Evolutionary conservation across 1,140 invertebrate genomes (phyloP), one percentile per base, ranked within the genome.

Genomic region (Bicyclus anynana): DNA sequence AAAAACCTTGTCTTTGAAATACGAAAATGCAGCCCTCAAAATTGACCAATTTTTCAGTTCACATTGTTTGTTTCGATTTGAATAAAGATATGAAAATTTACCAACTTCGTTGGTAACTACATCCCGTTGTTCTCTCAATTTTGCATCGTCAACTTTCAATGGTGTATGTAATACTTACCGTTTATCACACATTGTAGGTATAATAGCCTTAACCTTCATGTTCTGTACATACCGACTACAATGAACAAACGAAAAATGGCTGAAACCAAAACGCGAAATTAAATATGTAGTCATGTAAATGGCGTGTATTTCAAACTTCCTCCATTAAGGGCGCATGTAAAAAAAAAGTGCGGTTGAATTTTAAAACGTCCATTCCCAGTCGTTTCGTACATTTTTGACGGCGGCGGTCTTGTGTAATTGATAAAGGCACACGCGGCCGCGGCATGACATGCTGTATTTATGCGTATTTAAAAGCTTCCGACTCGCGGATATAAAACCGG

Each of bases 381-480:
- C 50, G 61, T 74, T 72, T 70, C 66, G 67, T 56, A 71, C 46
- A 69, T 79, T 80, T 75, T 74, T 72, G 70, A 77, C 74, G 69
- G 65, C 74, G 69, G 65, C 69, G 67, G 69, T 54, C 61, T 67
- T 71, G 64, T 74, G 76, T 85, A 83, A 85, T 83, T 85, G 82
- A 83, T 83, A 85, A 83, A 84, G 80, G 81, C 74, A 69, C 67
- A 59, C 68, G 71, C 62, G 72, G 62, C 69, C 59, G 62, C 58
- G 63, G 72, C 72, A 65, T 80, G 76, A 82, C 82, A 77, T 81
- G 75, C 71, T 72, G 71, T 77, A 81, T 84, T 80, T 84, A 84
- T 80, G 71, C 69, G 77, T 69, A 73, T 85, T 85, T 83, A 84
- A 84, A 83, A 81, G 80, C 77, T 76, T 77, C 77, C 75, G 73